These are phyloP conservation scores for Parotia lawesii DNA, from an alignment of 2,113 vertebrate genomes.

Conservation along the genomic window DNA sequence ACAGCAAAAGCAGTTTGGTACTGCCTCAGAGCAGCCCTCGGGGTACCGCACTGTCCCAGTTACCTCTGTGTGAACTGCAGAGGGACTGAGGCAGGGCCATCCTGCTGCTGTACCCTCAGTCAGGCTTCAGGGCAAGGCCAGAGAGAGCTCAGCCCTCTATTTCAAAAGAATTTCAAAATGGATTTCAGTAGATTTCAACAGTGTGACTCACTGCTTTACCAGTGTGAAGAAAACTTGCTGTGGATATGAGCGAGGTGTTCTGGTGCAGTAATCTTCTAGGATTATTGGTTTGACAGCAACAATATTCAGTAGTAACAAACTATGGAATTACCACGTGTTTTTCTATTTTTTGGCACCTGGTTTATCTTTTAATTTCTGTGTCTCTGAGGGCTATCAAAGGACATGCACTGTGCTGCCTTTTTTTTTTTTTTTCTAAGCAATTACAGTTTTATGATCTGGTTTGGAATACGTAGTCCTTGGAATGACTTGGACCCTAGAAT, in stretches of 20 bases:
- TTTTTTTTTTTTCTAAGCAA: not conserved
- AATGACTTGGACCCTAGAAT: not conserved
- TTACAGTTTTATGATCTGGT: not conserved
- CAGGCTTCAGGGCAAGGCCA: not conserved
- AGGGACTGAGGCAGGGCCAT: not conserved
- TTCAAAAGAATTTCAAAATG: not conserved
- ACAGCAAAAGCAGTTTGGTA: not conserved
- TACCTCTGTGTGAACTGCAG: not conserved
- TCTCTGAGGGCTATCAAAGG: not conserved
- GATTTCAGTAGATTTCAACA: not conserved
- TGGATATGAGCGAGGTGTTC: not conserved
- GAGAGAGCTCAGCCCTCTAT: not conserved
- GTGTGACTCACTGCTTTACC: not conserved
- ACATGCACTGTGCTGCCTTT: not conserved
- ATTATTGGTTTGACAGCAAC: not conserved
- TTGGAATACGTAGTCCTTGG: not conserved
- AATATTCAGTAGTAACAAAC: not conserved
- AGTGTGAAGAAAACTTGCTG: not conserved
- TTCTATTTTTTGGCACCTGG: not conserved
- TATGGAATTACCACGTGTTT: not conserved
- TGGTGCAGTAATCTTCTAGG: not conserved
- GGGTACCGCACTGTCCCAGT: not conserved
- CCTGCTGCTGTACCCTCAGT: not conserved
- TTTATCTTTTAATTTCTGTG: not conserved
- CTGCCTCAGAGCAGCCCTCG: not conserved